phyloP scores from a whole-genome alignment of 2,797 vertebrate genomes.

The Eremophila alpestris region DNA sequence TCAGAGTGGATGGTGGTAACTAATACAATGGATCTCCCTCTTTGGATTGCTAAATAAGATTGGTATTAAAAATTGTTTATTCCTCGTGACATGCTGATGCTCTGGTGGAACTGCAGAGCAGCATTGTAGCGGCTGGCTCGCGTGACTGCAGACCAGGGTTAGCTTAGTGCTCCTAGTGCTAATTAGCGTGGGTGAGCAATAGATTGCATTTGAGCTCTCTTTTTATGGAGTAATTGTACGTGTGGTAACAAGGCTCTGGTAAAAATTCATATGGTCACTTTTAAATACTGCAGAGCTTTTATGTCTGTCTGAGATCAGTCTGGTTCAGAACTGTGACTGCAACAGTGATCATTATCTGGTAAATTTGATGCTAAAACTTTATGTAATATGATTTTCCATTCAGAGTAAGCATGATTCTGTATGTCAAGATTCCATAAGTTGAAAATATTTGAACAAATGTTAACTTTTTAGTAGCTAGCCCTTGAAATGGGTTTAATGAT shows the following conservation, averaged over 20 bases:
- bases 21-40: not conserved
- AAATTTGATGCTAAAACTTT: not conserved
- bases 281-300: not conserved
- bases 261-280: not conserved
- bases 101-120: not conserved
- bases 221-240: not conserved
- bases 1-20: not conserved
- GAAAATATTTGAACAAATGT: not conserved
- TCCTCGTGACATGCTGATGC: rapidly evolving
- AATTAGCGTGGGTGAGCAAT: not conserved
- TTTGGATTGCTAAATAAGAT: not conserved
- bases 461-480: not conserved
- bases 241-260: not conserved
- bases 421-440: not conserved
- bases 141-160: not conserved
- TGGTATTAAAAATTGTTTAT: not conserved
- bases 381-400: not conserved
- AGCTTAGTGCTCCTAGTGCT: not conserved
- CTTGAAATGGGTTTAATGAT: not conserved
- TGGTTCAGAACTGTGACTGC: not conserved
- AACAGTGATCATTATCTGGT: not conserved
- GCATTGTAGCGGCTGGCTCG: not conserved
- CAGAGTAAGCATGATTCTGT: not conserved
- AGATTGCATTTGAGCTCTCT: not conserved
- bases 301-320: not conserved